Percentiles rank a stretch among this genome's conserved stretches.
Evolutionary conservation across 2,113 vertebrate species (phyloP).

Genomic region (Pseudolaguvia tuberculata): DNA sequence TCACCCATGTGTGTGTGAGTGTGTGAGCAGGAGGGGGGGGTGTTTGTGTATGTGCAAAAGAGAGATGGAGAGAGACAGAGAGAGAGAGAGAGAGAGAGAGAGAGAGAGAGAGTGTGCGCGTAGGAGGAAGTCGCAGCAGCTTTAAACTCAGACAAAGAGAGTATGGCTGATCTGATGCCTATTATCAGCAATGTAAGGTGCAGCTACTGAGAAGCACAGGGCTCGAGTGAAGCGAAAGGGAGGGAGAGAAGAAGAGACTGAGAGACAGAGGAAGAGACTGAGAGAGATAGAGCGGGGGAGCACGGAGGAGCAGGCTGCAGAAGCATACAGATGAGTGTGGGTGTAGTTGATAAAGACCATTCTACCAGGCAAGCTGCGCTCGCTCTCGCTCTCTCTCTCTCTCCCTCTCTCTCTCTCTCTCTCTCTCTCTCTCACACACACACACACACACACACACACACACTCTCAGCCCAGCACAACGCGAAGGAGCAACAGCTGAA

Average conservation of each 20-base stretch:
- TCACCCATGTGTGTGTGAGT: constrained; percentile 63
- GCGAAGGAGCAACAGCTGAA: constrained; percentile 72
- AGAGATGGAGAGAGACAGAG: no score
- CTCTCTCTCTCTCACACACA: constrained; percentile 46
- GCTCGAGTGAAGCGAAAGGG: constrained; percentile 29
- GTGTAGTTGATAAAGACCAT: constrained; percentile 98
- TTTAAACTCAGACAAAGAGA: constrained; percentile 86
- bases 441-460: constrained; percentile 33
- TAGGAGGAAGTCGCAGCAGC: constrained; percentile 81
- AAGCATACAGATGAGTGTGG: constrained; percentile 99
- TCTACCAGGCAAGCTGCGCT: constrained; percentile 82
- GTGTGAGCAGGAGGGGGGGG: constrained; percentile 77
- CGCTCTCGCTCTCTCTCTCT: constrained; percentile 59
- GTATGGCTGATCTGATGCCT: constrained; percentile 86
- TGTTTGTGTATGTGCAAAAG: constrained; percentile 68
- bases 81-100: no score
- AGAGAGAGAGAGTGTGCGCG: constrained; percentile 55
- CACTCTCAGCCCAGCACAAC: constrained; percentile 26
- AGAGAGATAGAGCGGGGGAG: constrained; percentile 70
- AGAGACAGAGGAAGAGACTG: constrained; percentile 62
- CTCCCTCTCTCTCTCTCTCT: constrained; percentile 68
- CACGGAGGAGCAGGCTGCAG: constrained; percentile 81
- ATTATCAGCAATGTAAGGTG: constrained; percentile 85
- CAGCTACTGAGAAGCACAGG: constrained; percentile 63
- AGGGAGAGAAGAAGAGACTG: constrained; percentile 61